Evolutionary conservation across 2,113 vertebrate genomes (phyloP), one percentile per base, ranked within the genome.

Genomic region (Grallaria varia): DNA sequence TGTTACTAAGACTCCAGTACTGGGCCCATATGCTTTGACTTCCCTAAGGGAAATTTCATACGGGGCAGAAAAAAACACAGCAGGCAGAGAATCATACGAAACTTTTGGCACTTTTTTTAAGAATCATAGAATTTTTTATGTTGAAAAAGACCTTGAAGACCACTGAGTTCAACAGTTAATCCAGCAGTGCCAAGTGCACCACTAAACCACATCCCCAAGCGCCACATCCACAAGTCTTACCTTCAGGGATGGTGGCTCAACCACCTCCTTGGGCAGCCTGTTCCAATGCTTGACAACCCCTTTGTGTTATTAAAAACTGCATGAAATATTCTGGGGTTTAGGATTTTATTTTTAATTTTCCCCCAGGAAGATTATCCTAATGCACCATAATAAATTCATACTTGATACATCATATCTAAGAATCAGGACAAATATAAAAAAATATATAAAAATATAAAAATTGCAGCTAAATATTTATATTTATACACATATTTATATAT

Each of bases 181-280:
- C 12, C 14, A 40, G 30, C 68, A 33, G 8, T 60, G 7, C 8
- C 75, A 67, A 31, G 7, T 33, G 10, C 18, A 21, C 27, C 2
- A 3, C 3, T 35, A n/a, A 47, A 35, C 2, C 18, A 28, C 11
- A 39, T 7, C 24, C 12, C 4, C 21, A 35, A 31, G 12, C 47
- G 9, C 35, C 22, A 60, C 12, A 28, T 53, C 44, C 14, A 79
- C n/a, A 47, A 0, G 0, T 17, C n/a, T 31, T 73, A 60, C 8
- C 6, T 22, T 14, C n/a, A 47, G 18, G 18, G 4, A 50, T 58
- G 37, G 35, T 28, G 12, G 64, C 20, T 78, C 37, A 67, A 8
- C 6, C 14, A 25, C 20, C 25, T n/a, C 30, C 20, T 45, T 60
- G 20, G 45, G 45, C 4, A 82, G 16, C 6, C 28, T n/a, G 10